These are phyloP conservation scores for Macropus fuliginosus DNA, from an alignment of 2,797 vertebrate species.

Conservation along the genomic window DNA sequence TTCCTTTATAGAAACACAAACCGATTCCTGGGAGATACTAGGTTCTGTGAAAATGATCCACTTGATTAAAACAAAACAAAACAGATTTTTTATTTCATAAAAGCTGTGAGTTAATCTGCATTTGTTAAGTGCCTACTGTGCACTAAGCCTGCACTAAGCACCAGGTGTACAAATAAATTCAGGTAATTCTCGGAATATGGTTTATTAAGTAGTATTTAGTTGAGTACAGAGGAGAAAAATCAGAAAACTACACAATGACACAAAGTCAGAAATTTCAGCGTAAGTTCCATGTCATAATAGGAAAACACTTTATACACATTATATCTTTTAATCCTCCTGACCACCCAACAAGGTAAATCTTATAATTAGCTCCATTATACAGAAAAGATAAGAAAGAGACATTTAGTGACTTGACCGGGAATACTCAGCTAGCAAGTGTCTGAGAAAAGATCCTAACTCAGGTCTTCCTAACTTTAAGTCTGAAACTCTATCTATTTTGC, in stretches of 20 bases:
- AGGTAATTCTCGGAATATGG: not conserved
- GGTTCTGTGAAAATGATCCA: slow-evolving; percentile 44
- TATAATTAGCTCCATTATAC: not conserved
- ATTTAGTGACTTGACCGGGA: not conserved
- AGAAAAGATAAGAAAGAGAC: not conserved
- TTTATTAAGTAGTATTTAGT: not conserved
- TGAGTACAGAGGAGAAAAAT: not conserved
- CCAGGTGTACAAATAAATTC: not conserved
- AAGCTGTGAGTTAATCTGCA: not conserved
- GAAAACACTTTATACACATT: not conserved
- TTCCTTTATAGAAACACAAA: slow-evolving; percentile 44
- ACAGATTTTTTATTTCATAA: not conserved
- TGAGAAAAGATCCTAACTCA: not conserved
- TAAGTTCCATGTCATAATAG: not conserved
- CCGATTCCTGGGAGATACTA: slow-evolving; percentile 29
- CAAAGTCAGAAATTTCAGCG: not conserved
- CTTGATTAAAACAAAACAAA: slow-evolving; percentile 38
- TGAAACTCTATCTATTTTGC: not conserved
- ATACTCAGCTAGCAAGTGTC: not conserved
- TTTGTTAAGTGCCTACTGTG: not conserved
- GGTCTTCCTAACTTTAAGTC: not conserved
- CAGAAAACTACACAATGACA: not conserved
- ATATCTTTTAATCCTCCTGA: not conserved
- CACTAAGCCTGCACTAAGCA: not conserved
- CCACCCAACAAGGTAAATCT: not conserved